Evolutionary conservation across 2,797 vertebrate species (phyloP), one percentile per base, ranked within the genome.

Genomic region (Bryconaethiops microstoma): DNA sequence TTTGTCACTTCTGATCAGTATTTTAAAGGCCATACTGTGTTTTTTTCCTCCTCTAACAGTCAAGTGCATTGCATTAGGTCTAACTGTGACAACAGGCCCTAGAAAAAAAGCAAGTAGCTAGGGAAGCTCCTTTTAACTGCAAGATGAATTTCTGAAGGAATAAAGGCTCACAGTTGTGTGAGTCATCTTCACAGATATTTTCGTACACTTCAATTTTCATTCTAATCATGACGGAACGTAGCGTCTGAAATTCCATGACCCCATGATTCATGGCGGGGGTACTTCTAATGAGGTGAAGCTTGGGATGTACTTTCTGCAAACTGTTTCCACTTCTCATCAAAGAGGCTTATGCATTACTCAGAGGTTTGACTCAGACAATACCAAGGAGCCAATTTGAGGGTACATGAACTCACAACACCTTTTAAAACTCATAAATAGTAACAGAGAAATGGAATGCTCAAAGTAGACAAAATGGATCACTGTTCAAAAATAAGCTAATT

Each of bases 1-100:
- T 70, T 82, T 83, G 74, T 85, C 71, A 73, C 81, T 14, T 82
- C 42, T 82, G 82, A 42, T 78, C 62, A 63, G 82, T 74, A 84
- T 76, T 79, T 55, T 76, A 71, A 82, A 82, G 73, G 75, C 40
- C 42, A 68, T 35, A 55, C 60, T 67, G 13, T 59, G 25, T 74
- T 39, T 52, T 39, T 52, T 16, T 64, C 55, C 16, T 9, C 54
- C 72, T 14, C 23, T 29, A 79, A 81, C 65, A 68, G 65, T 71
- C 55, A 67, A 23, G 64, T 10, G n/a, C 64, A 17, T 57, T 74
- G 25, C 70, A 76, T 78, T 54, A 77, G 48, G 42, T 77, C 65
- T 78, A 69, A 76, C 71, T 77, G 16, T 70, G 48, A 78, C 59
- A 69, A 70, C 62, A 65, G 50, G 23, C 25, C 40, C 23, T 39